Conservation (phyloP, 2,797 vertebrate species). For the Euphonia xanthogaster region DNA sequence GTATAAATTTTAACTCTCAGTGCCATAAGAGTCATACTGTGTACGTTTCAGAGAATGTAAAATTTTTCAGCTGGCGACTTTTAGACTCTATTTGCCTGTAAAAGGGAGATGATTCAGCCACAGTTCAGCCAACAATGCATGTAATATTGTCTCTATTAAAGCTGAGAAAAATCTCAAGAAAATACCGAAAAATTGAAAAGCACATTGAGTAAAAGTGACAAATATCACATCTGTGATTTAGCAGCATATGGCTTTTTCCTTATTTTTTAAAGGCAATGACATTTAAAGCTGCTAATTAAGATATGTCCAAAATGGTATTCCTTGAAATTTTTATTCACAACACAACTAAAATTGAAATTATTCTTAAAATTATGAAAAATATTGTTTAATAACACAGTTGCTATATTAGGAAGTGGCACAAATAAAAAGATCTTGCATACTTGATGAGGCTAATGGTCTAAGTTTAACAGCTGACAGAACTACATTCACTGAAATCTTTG, state of each 20-base stretch:
- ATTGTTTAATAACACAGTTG: neutral
- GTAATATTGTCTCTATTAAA: neutral
- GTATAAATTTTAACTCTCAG: neutral
- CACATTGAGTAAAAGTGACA: neutral
- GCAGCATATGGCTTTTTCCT: neutral
- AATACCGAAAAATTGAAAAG: constrained; percentile 17
- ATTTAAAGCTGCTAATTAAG: constrained; percentile 27
- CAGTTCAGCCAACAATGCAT: neutral
- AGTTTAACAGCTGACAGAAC: neutral
- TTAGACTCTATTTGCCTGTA: neutral
- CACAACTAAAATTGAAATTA: neutral
- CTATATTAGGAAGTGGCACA: neutral
- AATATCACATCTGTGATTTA: neutral
- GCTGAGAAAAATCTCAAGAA: neutral
- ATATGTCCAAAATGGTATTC: neutral
- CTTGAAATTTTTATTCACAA: neutral
- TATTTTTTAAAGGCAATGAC: neutral
- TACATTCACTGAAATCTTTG: neutral
- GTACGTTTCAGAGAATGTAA: neutral
- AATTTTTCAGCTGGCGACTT: neutral
- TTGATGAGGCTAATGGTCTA: neutral
- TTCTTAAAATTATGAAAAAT: neutral
- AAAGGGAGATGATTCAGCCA: neutral
- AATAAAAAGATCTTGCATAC: neutral
- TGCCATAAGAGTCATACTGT: neutral